Base-by-base conservation (phyloP, 2,888 invertebrate genomes). In the Hanleya hanleyi region DNA sequence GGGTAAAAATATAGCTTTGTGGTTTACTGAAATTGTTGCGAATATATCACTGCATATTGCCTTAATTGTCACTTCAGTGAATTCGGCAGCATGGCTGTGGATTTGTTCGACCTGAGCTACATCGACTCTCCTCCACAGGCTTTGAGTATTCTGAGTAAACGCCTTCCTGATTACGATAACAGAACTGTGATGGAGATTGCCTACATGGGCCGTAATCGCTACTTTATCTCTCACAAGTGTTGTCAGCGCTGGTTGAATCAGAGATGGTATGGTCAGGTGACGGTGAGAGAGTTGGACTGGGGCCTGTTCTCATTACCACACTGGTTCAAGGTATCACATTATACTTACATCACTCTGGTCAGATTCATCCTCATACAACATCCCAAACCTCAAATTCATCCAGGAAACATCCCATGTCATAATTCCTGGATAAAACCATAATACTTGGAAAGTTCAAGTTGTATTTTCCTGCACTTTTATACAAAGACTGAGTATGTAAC, bases 201-300 rank as follows among this genome's bases (percentile, higher is more conserved):
- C 22, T 87, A 89, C 35, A 84, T 88, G 66, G 88, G 90, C 2
- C 86, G 89, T 67, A 90, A 90, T 79, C 86, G 89, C 35, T 86
- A 86, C 50, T 91, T 92, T 79, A 86, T 92, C 37, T 90, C 92
- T 4, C 92, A 92, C 79, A 91, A 91, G 6, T 91, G 91, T 74
- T 92, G 91, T 81, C 92, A 92, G 84, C 88, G 91, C 76, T 92
- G 92, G 91, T 86, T 92, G n/a, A 90, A 90, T 5, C 88, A 90
- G 41, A 87, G 90, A 66, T 89, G 91, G 73, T 89, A 84, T 69
- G 91, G 91, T 2, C 81, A 86, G 32, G 85, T 91, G 49, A 84
- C 88, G 35, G 83, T 91, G 4, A 83, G 89, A 47, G 90, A 90
- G 47, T 78, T 90, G 12, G 84, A 85, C 66, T 88, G 86, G 85